phyloP scores from a whole-genome alignment of 2,888 invertebrate genomes.

The Hybos culiciformis region DNA sequence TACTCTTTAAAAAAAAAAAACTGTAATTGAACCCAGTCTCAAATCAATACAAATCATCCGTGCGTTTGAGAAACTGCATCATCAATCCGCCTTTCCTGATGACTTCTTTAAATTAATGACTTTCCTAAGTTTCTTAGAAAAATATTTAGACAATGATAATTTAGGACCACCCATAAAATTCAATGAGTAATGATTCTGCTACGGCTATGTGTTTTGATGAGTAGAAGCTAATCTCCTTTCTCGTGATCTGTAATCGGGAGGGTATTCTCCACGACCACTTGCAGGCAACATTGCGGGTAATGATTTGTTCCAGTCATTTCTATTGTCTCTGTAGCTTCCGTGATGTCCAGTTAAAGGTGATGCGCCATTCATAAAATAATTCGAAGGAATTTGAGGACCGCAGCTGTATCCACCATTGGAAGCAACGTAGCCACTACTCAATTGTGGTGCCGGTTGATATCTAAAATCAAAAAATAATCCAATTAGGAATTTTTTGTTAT shows the following conservation, averaged over 20 bases:
- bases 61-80: too few relatives aligned
- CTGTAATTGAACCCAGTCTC: too few relatives aligned
- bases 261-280: constrained; percentile 35
- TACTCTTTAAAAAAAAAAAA: too few relatives aligned
- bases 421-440: background rate
- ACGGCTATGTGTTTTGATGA: constrained; percentile 15
- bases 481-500: too few relatives aligned
- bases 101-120: background rate
- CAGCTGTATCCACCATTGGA: background rate
- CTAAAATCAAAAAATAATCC: background rate
- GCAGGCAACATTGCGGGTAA: background rate
- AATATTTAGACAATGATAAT: background rate
- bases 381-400: constrained; percentile 32
- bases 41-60: too few relatives aligned
- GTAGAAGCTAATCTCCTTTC: constrained; percentile 51
- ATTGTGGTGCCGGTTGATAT: background rate
- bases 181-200: background rate
- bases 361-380: constrained; percentile 30
- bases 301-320: constrained; percentile 27
- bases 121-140: constrained; percentile 3
- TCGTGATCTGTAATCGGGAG: constrained; percentile 35
- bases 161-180: too few relatives aligned
- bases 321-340: constrained; percentile 39
- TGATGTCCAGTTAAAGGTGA: constrained; percentile 25
- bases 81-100: too few relatives aligned